Conservation (phyloP, 2,888 invertebrate genomes). For the Papilio demoleus region DNA sequence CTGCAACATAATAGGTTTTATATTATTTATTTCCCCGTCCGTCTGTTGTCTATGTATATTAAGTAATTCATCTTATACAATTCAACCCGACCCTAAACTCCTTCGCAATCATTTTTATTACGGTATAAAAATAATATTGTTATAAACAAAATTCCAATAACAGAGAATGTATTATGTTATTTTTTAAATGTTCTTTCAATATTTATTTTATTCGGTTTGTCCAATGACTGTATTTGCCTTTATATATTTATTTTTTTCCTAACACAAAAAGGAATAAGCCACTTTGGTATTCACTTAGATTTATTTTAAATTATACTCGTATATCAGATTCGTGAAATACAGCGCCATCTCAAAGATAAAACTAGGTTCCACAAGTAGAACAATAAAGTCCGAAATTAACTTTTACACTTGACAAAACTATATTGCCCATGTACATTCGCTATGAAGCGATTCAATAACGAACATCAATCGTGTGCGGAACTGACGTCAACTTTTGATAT, state of each 20-base stretch:
- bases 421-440: too few species aligned
- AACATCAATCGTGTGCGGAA: too few species aligned
- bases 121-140: conserved; percentile 52
- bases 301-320: too few species aligned
- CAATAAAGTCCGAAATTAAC: too few species aligned
- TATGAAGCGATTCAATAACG: too few species aligned
- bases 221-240: conserved; percentile 9
- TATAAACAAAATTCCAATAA: conserved; percentile 41
- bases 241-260: background rate
- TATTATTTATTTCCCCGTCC: conserved; percentile 61
- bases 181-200: background rate
- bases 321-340: too few species aligned
- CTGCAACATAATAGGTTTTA: too few species aligned
- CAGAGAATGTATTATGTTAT: background rate
- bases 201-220: conserved; percentile 9
- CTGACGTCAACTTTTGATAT: too few species aligned
- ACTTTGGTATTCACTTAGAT: too few species aligned
- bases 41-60: conserved; percentile 64
- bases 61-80: conserved; percentile 72
- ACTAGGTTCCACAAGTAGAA: too few species aligned
- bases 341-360: too few species aligned
- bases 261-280: too few species aligned
- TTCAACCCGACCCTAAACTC: conserved; percentile 57
- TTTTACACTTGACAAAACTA: background rate
- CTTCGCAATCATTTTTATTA: conserved; percentile 45